A percentile compares a stretch with the other conserved stretches of the same genome.
These are phyloP conservation scores for Galerucella calmariensis DNA, from an alignment of 2,888 invertebrate genomes.

Conservation along the genomic window DNA sequence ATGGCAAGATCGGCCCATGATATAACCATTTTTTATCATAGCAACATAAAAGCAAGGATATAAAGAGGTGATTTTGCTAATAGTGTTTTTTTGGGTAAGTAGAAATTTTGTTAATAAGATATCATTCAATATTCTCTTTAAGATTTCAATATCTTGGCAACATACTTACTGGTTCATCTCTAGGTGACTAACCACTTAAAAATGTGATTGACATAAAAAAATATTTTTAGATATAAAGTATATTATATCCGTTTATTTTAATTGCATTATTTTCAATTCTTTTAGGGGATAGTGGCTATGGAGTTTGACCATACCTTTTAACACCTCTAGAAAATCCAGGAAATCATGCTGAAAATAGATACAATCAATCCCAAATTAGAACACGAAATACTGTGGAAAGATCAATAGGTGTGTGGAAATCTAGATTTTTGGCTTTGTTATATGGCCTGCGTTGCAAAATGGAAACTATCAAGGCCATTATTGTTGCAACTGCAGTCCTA, in stretches of 20 bases:
- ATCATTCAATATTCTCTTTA: too few species aligned
- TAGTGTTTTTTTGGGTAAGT: conserved; percentile 5
- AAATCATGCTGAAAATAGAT: background rate
- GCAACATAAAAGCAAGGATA: background rate
- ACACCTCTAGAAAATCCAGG: background rate
- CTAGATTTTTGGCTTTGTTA: too few species aligned
- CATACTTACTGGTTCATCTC: too few species aligned
- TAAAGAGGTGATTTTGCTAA: background rate
- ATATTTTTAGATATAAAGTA: background rate
- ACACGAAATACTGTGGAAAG: conserved; percentile 18
- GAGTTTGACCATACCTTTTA: background rate
- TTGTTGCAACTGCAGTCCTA: too few species aligned
- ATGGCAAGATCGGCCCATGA: too few species aligned
- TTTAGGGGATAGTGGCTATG: background rate
- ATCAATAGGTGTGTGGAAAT: conserved; percentile 18
- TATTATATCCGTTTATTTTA: background rate
- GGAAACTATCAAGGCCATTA: too few species aligned
- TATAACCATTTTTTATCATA: background rate
- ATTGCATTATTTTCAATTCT: background rate
- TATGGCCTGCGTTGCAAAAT: too few species aligned
- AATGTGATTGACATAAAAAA: too few species aligned
- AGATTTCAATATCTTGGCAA: too few species aligned
- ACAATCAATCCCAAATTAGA: conserved; percentile 14
- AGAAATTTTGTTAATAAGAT: background rate
- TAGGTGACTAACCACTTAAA: too few species aligned